A percentile compares a stretch with the other conserved stretches of the same genome.
Conservation (phyloP, 2,888 invertebrate species). For the Meghimatium bilineatum region DNA sequence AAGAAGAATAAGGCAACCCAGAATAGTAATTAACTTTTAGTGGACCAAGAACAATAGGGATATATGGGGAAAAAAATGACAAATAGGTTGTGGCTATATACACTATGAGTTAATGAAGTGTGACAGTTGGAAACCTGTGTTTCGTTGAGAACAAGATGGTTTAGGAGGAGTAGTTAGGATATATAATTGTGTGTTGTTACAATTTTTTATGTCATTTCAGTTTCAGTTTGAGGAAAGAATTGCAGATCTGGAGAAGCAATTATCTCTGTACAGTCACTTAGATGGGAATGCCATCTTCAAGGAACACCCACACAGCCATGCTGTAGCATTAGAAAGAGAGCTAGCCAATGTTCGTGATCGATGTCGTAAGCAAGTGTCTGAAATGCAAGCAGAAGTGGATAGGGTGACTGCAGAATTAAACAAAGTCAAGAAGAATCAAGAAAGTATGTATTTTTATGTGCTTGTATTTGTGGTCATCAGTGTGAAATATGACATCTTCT, state of each 20-base stretch:
- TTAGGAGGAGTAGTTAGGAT: no score
- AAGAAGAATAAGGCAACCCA: no score
- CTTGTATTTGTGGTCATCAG: background rate
- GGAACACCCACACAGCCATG: constrained; percentile 71
- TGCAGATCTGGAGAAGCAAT: constrained; percentile 68
- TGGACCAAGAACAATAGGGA: no score
- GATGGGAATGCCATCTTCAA: constrained; percentile 40
- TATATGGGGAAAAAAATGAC: no score
- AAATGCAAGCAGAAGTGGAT: constrained; percentile 67
- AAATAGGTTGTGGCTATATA: no score
- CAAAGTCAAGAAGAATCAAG: constrained; percentile 58
- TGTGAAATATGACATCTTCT: no score
- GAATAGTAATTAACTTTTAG: no score
- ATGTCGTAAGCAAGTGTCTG: constrained; percentile 64
- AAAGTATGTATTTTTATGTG: constrained; percentile 46
- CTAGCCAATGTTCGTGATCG: constrained; percentile 71
- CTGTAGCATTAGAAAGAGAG: constrained; percentile 70
- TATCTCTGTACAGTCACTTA: constrained; percentile 61
- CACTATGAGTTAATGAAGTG: no score
- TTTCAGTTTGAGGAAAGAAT: constrained; percentile 74
- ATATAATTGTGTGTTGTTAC: no score
- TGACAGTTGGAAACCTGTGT: no score
- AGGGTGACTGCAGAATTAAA: constrained; percentile 62
- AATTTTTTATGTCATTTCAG: constrained; percentile 55
- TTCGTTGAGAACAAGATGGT: no score